Conservation (phyloP, 2,113 vertebrate genomes). For the Sminthopsis crassicaudata region DNA sequence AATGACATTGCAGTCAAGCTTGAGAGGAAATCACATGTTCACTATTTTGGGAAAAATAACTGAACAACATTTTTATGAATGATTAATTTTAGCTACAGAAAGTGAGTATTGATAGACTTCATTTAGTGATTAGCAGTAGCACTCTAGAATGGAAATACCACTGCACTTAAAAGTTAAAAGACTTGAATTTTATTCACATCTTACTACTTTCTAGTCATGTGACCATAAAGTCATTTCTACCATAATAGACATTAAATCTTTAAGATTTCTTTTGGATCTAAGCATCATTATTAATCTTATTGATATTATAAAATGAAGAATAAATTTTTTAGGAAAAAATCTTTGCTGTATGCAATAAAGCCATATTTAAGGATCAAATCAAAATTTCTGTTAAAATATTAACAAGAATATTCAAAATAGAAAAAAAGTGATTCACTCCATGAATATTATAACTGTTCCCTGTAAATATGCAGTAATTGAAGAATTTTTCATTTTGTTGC, state of each 20-base stretch:
- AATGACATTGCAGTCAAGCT: neutral
- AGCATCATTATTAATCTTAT: conserved; percentile 16
- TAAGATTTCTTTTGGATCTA: conserved; percentile 45
- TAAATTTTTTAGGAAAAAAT: conserved; percentile 8
- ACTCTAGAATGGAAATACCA: neutral
- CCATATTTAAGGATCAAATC: neutral
- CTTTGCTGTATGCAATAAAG: neutral
- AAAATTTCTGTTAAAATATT: neutral
- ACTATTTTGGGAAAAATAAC: conserved; percentile 6
- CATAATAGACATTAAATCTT: neutral
- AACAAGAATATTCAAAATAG: neutral
- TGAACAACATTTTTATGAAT: neutral
- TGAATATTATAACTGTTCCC: conserved; percentile 24
- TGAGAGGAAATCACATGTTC: neutral
- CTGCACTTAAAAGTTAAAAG: neutral
- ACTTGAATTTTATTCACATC: neutral
- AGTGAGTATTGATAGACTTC: neutral
- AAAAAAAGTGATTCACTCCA: conserved; percentile 26
- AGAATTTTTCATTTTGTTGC: neutral
- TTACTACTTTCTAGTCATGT: neutral
- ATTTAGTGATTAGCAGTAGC: neutral
- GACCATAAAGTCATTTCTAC: neutral
- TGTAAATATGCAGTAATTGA: neutral
- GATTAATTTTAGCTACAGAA: neutral
- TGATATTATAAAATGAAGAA: neutral